Conservation (phyloP, 2,113 vertebrate genomes). For the Ceyx cyanopectus region DNA sequence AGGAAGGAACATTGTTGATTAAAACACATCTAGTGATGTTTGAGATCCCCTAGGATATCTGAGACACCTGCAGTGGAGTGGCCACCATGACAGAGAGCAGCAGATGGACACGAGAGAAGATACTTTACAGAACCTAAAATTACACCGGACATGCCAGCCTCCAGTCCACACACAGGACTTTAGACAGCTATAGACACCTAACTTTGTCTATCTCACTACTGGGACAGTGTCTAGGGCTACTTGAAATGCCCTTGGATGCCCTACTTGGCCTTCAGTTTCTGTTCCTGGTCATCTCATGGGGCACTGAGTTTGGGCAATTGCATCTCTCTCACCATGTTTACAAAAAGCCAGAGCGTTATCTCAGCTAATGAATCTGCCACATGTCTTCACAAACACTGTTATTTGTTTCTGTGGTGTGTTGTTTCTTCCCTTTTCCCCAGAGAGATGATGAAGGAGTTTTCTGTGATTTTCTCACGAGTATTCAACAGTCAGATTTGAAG, state of each 20-base stretch:
- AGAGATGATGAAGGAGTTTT: background rate
- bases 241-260: background rate
- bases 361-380: background rate
- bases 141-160: background rate
- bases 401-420: background rate
- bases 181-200: background rate
- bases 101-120: background rate
- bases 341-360: background rate
- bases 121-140: background rate
- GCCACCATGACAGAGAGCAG: background rate
- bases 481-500: background rate
- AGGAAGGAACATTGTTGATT: accelerated
- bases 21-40: background rate
- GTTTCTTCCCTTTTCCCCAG: background rate
- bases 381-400: background rate
- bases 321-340: background rate
- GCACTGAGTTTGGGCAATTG: background rate
- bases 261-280: background rate
- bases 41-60: background rate
- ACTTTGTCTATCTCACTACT: background rate
- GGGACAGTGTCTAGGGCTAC: background rate
- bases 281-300: background rate
- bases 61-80: background rate
- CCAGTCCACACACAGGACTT: background rate
- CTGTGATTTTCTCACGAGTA: background rate